Conservation (phyloP, 1,140 invertebrate genomes). For the Drosophila subpulchrella region DNA sequence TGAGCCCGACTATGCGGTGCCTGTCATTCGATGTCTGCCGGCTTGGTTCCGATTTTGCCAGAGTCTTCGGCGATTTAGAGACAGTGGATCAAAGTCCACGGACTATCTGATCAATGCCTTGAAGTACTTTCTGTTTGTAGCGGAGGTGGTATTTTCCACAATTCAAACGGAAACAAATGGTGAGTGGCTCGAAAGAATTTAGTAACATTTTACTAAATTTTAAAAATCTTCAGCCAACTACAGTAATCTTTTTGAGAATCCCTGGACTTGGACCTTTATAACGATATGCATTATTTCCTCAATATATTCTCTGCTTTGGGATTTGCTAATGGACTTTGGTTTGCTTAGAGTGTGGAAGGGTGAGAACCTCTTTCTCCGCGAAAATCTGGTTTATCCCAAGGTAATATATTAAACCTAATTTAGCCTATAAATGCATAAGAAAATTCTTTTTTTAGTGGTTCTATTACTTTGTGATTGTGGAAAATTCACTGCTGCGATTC, state of each 20-base stretch:
- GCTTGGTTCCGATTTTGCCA: constrained; percentile 94
- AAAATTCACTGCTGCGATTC: constrained; percentile 96
- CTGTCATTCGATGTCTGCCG: constrained; percentile 90
- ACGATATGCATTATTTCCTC: constrained; percentile 90
- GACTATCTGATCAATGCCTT: constrained; percentile 92
- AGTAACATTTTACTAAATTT: too few species aligned
- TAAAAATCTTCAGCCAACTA: constrained; percentile 85
- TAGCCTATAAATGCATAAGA: background rate
- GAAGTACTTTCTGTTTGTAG: constrained; percentile 92
- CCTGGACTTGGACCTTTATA: constrained; percentile 91
- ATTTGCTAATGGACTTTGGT: constrained; percentile 98
- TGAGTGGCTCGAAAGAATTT: constrained; percentile 1
- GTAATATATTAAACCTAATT: constrained; percentile 6
- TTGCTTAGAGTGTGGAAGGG: constrained; percentile 93
- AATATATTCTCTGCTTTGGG: constrained; percentile 94
- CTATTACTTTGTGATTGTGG: constrained; percentile 98
- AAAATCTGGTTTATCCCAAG: constrained; percentile 89
- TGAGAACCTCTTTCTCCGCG: constrained; percentile 90
- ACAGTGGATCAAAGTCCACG: constrained; percentile 85
- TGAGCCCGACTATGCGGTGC: constrained; percentile 49
- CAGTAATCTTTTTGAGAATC: constrained; percentile 87
- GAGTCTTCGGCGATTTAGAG: constrained; percentile 90
- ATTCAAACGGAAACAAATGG: constrained; percentile 36
- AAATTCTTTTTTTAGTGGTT: constrained; percentile 86
- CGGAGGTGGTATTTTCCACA: constrained; percentile 87